Percentiles rank a stretch among this genome's conserved stretches.
These are phyloP conservation scores for Cavia aperea DNA, from an alignment of 2,113 vertebrate genomes.

Conservation along the genomic window DNA sequence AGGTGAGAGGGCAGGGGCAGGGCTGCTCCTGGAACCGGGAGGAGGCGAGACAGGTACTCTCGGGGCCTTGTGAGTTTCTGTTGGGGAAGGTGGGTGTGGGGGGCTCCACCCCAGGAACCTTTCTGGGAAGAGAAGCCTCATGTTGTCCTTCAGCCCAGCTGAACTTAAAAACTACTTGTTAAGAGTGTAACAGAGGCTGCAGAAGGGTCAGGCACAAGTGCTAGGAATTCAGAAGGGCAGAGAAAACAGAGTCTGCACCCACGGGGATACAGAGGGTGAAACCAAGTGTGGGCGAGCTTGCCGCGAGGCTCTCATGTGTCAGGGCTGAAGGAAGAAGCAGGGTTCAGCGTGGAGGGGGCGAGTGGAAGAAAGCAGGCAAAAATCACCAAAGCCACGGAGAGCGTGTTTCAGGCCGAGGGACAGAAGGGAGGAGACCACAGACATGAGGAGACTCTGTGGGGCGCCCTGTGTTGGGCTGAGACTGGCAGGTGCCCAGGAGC, in stretches of 20 bases:
- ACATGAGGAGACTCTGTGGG: neutral
- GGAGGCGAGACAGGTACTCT: rapidly evolving
- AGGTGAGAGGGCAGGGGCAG: rapidly evolving
- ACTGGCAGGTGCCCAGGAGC: neutral
- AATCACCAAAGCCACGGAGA: neutral
- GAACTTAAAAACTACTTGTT: neutral
- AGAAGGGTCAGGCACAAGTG: neutral
- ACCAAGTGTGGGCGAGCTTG: neutral
- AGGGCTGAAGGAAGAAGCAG: neutral
- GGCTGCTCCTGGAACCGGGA: neutral
- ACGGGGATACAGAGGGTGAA: neutral
- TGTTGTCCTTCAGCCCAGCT: neutral
- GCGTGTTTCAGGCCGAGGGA: too few species aligned
- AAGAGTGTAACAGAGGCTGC: neutral
- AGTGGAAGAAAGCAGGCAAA: neutral
- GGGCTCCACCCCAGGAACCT: neutral
- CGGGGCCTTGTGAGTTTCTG: rapidly evolving
- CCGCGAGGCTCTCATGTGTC: rapidly evolving
- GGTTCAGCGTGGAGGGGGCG: neutral
- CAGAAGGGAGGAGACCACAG: neutral
- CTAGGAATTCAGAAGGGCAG: neutral
- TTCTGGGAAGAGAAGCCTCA: neutral
- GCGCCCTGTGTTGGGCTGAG: neutral
- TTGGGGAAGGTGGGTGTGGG: rapidly evolving
- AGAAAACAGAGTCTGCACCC: neutral